Evolutionary conservation across 2,113 vertebrate species (phyloP).

Genomic region (Blennius ocellaris): DNA sequence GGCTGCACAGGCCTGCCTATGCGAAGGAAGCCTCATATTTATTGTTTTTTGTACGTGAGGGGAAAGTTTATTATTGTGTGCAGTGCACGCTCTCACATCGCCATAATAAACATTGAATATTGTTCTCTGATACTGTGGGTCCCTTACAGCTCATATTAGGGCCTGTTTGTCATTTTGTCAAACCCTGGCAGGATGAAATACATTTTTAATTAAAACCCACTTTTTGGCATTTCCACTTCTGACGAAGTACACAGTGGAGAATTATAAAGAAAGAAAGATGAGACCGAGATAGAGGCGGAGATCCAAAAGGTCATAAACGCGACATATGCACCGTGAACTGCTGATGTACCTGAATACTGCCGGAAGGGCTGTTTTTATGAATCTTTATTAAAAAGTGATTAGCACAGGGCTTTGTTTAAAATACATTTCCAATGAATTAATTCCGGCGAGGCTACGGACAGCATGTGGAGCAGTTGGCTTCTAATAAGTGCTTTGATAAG

Average conservation of each 20-base stretch:
- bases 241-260: slow-evolving; percentile 58
- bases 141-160: slow-evolving; percentile 46
- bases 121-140: slow-evolving; percentile 20
- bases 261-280: slow-evolving; percentile 32
- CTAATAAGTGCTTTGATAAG: slow-evolving; percentile 53
- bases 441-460: slow-evolving; percentile 14
- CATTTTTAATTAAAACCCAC: slow-evolving; percentile 66
- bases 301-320: slow-evolving; percentile 58
- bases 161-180: slow-evolving; percentile 64
- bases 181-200: slow-evolving; percentile 69
- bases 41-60: slow-evolving; percentile 33
- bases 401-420: slow-evolving; percentile 49
- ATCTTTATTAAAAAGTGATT: slow-evolving; percentile 69
- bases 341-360: slow-evolving; percentile 39
- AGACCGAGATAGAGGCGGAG: slow-evolving; percentile 5
- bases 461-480: slow-evolving; percentile 13
- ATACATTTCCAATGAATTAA: slow-evolving; percentile 56
- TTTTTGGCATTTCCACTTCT: slow-evolving; percentile 47
- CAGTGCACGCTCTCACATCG: slow-evolving; percentile 1
- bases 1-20: slow-evolving; percentile 12
- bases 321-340: slow-evolving; percentile 32
- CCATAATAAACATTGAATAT: slow-evolving; percentile 52
- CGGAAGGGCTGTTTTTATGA: slow-evolving; percentile 57
- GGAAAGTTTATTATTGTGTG: slow-evolving; percentile 21
- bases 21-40: slow-evolving; percentile 25